Conservation (phyloP, 2,888 invertebrate species). For the Taphrorychus bicolor region DNA sequence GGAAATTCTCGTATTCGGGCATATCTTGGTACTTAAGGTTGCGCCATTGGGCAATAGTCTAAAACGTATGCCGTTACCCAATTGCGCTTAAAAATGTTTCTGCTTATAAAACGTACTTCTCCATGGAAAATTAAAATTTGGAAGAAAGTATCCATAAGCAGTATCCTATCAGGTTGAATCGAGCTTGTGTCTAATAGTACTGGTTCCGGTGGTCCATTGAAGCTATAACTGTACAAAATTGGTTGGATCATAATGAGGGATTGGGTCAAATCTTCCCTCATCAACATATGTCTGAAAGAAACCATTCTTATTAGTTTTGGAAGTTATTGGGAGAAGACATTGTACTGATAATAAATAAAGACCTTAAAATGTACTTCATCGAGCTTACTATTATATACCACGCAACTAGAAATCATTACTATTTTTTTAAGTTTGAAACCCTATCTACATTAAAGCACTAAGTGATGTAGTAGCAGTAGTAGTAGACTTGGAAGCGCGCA, state of each 20-base stretch:
- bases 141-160: constrained; percentile 99
- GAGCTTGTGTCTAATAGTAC: constrained; percentile 97
- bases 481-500: no score
- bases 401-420: no score
- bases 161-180: constrained; percentile 95
- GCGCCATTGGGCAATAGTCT: constrained; percentile 98
- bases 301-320: no score
- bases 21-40: constrained; percentile 94
- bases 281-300: constrained; percentile 95
- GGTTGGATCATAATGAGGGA: constrained; percentile 99
- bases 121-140: constrained; percentile 99
- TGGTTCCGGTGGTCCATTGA: constrained; percentile 96
- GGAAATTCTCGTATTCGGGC: constrained; percentile 97
- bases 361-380: neutral
- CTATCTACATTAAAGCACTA: no score
- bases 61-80: constrained; percentile 42
- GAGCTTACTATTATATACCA: no score
- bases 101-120: constrained; percentile 76
- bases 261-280: constrained; percentile 96
- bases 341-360: neutral
- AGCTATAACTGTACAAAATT: constrained; percentile 97
- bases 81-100: no score
- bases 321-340: neutral
- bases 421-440: no score
- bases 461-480: no score